phyloP scores from a whole-genome alignment of 2,113 vertebrate species.

The Brachirus orientalis region DNA sequence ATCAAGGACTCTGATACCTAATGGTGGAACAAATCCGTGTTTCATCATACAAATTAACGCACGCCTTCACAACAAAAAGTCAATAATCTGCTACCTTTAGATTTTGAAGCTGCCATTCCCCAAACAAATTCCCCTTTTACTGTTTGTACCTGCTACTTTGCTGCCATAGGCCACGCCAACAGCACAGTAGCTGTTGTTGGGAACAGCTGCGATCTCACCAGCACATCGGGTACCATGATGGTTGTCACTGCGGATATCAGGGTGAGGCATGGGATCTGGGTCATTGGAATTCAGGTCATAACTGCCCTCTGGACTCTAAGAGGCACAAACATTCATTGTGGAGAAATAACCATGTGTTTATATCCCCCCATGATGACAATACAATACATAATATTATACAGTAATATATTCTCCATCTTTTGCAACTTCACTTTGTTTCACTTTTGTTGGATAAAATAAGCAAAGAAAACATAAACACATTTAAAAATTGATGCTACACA shows the following conservation, averaged over 20 bases:
- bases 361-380: no score
- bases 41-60: background rate
- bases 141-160: conserved; percentile 89
- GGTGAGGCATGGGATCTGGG: conserved; percentile 96
- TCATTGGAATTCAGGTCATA: conserved; percentile 97
- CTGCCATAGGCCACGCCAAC: conserved; percentile 95
- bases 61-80: background rate
- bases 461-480: no score
- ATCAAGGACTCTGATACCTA: conserved; percentile 95
- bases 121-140: background rate
- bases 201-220: conserved; percentile 92
- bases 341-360: background rate
- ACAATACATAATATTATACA: no score
- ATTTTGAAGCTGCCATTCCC: background rate
- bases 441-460: no score
- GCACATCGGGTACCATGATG: conserved; percentile 97
- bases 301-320: conserved; percentile 94
- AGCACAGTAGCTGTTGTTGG: conserved; percentile 96
- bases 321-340: conserved; percentile 10
- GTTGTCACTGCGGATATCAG: conserved; percentile 89
- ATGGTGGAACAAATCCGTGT: conserved; percentile 52
- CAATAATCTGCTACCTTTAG: background rate
- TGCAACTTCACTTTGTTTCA: no score
- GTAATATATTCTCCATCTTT: no score
- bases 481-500: no score